These are phyloP conservation scores for Drosophila pseudotalamancana DNA, from an alignment of 2,888 invertebrate species.

Conservation along the genomic window DNA sequence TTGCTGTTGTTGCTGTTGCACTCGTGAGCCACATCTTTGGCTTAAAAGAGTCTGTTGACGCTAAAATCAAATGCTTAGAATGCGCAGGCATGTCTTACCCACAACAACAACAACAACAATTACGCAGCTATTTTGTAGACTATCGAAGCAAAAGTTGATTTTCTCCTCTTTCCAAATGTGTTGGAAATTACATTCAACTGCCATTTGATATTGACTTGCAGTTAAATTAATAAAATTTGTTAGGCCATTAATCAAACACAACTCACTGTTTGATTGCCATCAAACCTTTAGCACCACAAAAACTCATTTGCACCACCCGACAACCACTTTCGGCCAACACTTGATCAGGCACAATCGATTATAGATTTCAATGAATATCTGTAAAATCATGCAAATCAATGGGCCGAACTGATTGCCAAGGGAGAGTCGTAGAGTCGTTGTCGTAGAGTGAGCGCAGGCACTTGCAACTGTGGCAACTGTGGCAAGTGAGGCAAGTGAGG, in stretches of 20 bases:
- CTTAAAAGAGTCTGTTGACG: slow-evolving; percentile 2
- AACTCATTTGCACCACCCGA: slow-evolving; percentile 49
- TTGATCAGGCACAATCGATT: slow-evolving; percentile 39
- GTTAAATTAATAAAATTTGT: no score
- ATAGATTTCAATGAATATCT: slow-evolving; percentile 31
- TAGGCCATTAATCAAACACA: no score
- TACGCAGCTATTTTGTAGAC: slow-evolving; percentile 46
- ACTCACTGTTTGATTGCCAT: slow-evolving; percentile 4
- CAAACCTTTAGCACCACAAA: slow-evolving; percentile 55
- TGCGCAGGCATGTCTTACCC: slow-evolving; percentile 38
- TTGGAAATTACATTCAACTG: neutral
- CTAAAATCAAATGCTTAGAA: slow-evolving; percentile 40
- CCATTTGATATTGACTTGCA: neutral
- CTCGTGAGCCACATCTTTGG: slow-evolving; percentile 1
- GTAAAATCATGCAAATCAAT: slow-evolving; percentile 73
- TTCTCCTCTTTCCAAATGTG: slow-evolving; percentile 15
- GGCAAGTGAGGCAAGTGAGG: slow-evolving; percentile 52
- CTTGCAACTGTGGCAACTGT: slow-evolving; percentile 48
- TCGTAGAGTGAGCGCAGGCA: slow-evolving; percentile 14
- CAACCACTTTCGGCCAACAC: neutral
- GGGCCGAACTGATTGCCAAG: slow-evolving; percentile 48
- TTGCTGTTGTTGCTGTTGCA: slow-evolving; percentile 13
- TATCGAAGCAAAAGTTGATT: slow-evolving; percentile 4
- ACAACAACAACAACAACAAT: slow-evolving; percentile 34
- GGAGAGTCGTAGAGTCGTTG: slow-evolving; percentile 42